Conservation (phyloP, 2,888 invertebrate genomes). For the Nowickia ferox region DNA sequence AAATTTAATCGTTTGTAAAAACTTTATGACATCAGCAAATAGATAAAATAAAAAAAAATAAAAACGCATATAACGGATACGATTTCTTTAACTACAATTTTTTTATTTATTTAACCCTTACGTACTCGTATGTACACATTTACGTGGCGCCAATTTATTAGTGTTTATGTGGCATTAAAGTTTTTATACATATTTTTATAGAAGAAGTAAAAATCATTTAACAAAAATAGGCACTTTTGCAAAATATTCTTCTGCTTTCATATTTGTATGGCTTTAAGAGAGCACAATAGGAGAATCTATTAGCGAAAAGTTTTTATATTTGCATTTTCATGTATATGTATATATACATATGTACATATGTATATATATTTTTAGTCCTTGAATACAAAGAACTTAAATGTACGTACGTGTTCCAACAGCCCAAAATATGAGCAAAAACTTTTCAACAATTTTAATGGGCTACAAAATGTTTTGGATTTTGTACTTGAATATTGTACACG, state of each 20-base stretch:
- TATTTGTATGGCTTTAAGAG: conserved; percentile 6
- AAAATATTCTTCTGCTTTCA: background rate
- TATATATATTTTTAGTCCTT: conserved; percentile 52
- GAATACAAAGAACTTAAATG: conserved; percentile 13
- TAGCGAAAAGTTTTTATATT: background rate
- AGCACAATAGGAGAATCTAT: background rate
- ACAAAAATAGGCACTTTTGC: background rate
- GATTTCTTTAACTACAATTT: conserved; percentile 15
- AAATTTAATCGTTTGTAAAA: conserved; percentile 67
- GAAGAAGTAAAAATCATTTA: background rate
- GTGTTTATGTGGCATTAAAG: conserved; percentile 36
- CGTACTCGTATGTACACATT: conserved; percentile 13
- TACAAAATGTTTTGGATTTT: conserved; percentile 23
- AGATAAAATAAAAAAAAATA: conserved; percentile 44
- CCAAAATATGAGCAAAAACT: background rate
- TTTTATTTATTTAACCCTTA: conserved; percentile 25
- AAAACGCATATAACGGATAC: no score
- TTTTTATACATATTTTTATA: conserved; percentile 2
- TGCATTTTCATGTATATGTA: background rate
- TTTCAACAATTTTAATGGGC: conserved; percentile 30
- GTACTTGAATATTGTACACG: conserved; percentile 47
- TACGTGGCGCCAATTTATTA: conserved; percentile 61
- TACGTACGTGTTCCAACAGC: background rate
- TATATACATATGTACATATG: no score
- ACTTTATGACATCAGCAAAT: conserved; percentile 52